Evolutionary conservation across 2,113 vertebrate genomes (phyloP).

Genomic region (Erinaceus europaeus): DNA sequence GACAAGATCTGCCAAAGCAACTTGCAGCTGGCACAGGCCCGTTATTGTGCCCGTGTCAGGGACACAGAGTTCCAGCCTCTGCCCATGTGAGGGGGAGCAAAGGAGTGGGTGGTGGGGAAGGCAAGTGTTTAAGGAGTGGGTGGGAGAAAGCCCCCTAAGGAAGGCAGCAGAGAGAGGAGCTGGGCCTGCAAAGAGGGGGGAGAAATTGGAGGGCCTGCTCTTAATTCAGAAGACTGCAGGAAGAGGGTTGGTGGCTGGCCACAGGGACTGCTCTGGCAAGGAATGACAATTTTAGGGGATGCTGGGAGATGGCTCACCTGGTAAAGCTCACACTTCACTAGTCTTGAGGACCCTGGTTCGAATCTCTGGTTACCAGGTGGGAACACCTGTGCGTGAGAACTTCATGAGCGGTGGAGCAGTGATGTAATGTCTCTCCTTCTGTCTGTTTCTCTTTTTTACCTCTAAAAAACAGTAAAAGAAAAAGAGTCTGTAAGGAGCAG

Average conservation of each 20-base stretch:
- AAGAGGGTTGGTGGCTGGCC: not conserved
- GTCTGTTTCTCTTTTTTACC: too few relatives aligned
- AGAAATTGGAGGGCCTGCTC: not conserved
- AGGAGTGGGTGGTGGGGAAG: not conserved
- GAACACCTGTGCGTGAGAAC: too few relatives aligned
- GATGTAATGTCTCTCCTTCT: too few relatives aligned
- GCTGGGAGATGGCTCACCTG: too few relatives aligned
- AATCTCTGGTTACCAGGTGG: too few relatives aligned
- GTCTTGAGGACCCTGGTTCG: too few relatives aligned
- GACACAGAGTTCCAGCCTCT: constrained; percentile 88
- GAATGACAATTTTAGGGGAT: not conserved
- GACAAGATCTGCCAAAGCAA: constrained; percentile 98
- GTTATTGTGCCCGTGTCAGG: constrained; percentile 85
- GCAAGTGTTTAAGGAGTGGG: not conserved
- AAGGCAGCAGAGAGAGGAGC: not conserved
- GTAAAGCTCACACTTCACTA: too few relatives aligned
- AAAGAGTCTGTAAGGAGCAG: too few relatives aligned
- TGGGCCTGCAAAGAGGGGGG: not conserved
- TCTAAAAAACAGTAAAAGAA: too few relatives aligned
- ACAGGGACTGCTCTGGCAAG: not conserved
- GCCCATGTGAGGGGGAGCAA: constrained; percentile 81
- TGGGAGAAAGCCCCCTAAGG: not conserved
- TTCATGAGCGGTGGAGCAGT: too few relatives aligned
- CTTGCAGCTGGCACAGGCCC: constrained; percentile 85
- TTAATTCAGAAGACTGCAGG: not conserved